A percentile compares a stretch with the other conserved stretches of the same genome.
These are phyloP conservation scores for Phaethornis superciliosus DNA, from an alignment of 2,113 vertebrate species.

Conservation along the genomic window DNA sequence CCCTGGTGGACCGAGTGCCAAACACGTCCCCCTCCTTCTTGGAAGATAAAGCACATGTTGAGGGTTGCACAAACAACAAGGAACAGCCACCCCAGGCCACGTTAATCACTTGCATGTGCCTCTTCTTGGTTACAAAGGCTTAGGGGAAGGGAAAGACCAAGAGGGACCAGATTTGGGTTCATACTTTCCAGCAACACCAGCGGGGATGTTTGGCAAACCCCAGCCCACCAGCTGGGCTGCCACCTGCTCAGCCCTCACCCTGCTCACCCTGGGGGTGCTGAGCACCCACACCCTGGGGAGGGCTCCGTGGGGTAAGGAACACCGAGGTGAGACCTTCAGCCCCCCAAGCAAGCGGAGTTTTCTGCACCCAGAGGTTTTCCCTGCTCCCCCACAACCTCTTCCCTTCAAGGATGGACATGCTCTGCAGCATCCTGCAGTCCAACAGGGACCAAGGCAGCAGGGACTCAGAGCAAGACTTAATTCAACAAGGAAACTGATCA, in stretches of 20 bases:
- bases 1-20: background rate
- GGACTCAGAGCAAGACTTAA: accelerated
- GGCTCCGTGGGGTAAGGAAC: background rate
- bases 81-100: background rate
- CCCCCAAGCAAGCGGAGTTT: background rate
- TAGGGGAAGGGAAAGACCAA: background rate
- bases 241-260: background rate
- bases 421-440: accelerated
- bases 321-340: background rate
- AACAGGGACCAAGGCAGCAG: background rate
- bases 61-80: conserved; percentile 44
- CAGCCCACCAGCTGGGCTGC: background rate
- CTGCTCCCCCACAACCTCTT: background rate
- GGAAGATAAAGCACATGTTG: conserved; percentile 28
- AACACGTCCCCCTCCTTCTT: background rate
- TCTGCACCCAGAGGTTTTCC: background rate
- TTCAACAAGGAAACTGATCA: too few species aligned
- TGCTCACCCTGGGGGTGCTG: background rate
- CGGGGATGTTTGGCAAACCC: background rate
- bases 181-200: background rate
- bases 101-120: conserved; percentile 62
- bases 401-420: accelerated
- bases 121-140: conserved; percentile 20
- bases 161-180: background rate
- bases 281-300: accelerated